These are phyloP conservation scores for Gambusia affinis DNA, from an alignment of 2,113 vertebrate genomes.

Conservation along the genomic window DNA sequence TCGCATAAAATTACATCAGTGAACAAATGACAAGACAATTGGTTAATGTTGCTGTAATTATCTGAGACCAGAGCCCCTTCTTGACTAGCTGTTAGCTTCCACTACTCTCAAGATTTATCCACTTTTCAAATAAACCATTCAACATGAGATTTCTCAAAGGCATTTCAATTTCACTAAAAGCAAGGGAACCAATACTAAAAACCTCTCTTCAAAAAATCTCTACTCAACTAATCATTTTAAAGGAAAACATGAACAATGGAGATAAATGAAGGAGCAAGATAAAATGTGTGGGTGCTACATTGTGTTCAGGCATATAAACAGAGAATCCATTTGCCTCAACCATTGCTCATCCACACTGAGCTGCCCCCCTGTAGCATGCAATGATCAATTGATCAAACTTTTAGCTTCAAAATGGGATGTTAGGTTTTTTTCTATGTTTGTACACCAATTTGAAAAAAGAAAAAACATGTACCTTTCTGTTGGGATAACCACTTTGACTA, in stretches of 20 bases:
- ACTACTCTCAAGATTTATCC: not conserved
- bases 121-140: not conserved
- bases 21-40: not conserved
- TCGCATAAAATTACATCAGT: not conserved
- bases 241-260: slow-evolving; percentile 46
- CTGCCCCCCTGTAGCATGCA: slow-evolving; percentile 82
- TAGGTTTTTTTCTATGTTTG: slow-evolving; percentile 85
- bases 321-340: slow-evolving; percentile 71
- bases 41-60: not conserved
- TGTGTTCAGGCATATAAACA: slow-evolving; percentile 42
- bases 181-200: not conserved
- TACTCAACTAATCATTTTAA: not conserved
- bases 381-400: slow-evolving; percentile 80
- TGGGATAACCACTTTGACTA: slow-evolving; percentile 99
- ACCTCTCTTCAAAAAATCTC: not conserved
- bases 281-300: slow-evolving; percentile 30
- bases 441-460: slow-evolving; percentile 97
- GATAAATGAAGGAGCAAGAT: slow-evolving; percentile 35
- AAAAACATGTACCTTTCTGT: slow-evolving; percentile 99
- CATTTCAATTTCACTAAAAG: not conserved
- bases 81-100: not conserved
- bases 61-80: not conserved
- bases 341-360: slow-evolving; percentile 95
- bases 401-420: slow-evolving; percentile 89
- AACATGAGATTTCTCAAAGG: not conserved